phyloP scores from a whole-genome alignment of 2,113 vertebrate genomes.

The Eupsittula cactorum region DNA sequence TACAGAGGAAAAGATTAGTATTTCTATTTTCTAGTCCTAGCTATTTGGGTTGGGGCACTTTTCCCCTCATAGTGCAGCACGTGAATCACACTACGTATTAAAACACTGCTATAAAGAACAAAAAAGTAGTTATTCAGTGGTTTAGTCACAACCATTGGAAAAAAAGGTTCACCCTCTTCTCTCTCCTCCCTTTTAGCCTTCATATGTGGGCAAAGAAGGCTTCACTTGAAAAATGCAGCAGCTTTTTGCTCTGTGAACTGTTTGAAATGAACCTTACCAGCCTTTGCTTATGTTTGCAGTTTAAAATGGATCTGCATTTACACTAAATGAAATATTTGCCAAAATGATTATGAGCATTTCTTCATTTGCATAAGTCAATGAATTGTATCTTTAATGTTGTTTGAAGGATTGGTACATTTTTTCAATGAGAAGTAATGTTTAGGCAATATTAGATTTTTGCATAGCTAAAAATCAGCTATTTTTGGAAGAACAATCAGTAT shows the following conservation, averaged over 20 bases:
- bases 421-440: background rate
- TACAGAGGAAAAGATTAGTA: background rate
- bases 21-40: background rate
- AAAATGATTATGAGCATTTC: conserved; percentile 16
- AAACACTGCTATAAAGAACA: background rate
- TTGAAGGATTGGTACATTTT: background rate
- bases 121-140: background rate
- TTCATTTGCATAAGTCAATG: conserved; percentile 37
- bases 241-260: background rate
- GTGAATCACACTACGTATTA: background rate
- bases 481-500: background rate
- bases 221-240: background rate
- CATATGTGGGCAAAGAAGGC: background rate
- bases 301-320: conserved; percentile 22
- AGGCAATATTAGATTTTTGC: background rate
- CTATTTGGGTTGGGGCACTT: background rate
- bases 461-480: background rate
- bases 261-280: background rate
- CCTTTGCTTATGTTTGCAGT: background rate
- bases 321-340: conserved; percentile 48
- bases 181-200: background rate
- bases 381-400: background rate
- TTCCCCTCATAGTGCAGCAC: background rate
- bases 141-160: background rate
- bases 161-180: background rate